Base-by-base conservation (phyloP, 2,113 vertebrate genomes). In the Psophia crepitans region DNA sequence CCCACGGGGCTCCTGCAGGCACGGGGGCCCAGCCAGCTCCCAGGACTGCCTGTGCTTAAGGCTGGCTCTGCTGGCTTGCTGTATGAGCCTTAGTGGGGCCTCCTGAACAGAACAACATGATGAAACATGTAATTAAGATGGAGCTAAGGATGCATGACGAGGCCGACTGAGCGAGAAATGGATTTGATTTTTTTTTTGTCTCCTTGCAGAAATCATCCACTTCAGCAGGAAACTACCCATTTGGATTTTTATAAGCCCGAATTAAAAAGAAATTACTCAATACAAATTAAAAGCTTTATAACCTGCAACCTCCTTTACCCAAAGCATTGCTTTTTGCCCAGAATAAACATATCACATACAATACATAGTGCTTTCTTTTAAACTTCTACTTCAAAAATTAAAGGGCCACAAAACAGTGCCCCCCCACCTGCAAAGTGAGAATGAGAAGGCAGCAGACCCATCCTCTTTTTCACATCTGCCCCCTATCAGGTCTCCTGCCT, bases 111-210 rank as follows among this genome's bases (percentile, higher is more conserved):
- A 93, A 57, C 71, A 96, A 95, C 92, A 94, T 96, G 95, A 97
- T 95, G 94, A 96, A 97, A 97, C 94, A 90, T 95, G 92, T 97
- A 97, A 97, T 97, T 97, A 97, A 97, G 96, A 97, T 96, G 94
- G 87, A 97, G 96, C 95, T 94, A 97, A 97, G 96, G 94, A 96
- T 96, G 95, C 97, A 96, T 96, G 97, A 96, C 92, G 93, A 95
- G 80, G 93, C 96, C 66, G 74, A 96, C 96, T 96, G 95, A 95
- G 97, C 84, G 46, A 97, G 89, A 97, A 97, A 97, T 96, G 89
- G 94, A 95, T 96, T 95, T 91, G 78, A 91, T 94, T 95, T 91
- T 92, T 95, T 96, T 96, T 97, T 93, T 88, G 94, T 92, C 90
- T 97, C 90, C 93, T 96, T 90, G 95, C 92, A 97, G 92, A 95